These are phyloP conservation scores for Mythimna ferrago DNA, from an alignment of 2,888 invertebrate genomes.

Conservation along the genomic window DNA sequence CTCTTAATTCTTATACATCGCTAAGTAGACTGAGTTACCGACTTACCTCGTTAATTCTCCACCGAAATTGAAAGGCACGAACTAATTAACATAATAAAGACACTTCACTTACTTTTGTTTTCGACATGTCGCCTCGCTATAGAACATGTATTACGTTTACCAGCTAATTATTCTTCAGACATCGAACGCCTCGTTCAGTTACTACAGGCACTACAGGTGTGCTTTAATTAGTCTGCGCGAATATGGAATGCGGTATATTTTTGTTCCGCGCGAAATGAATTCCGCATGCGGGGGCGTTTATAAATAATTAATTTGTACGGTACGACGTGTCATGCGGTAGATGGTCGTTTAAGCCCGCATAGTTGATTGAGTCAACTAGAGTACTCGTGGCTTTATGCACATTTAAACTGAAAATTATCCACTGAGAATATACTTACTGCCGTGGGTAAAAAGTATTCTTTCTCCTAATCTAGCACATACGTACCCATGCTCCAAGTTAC, in stretches of 20 bases:
- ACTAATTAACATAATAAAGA: slow-evolving; percentile 77
- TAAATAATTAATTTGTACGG: neutral
- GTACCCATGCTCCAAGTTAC: neutral
- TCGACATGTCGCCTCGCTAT: slow-evolving; percentile 54
- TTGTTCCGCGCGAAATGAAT: neutral
- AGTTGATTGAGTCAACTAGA: neutral
- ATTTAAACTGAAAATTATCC: neutral
- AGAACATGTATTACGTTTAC: slow-evolving; percentile 30
- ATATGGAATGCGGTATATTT: neutral
- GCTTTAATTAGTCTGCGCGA: slow-evolving; percentile 2
- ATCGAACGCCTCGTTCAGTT: slow-evolving; percentile 7
- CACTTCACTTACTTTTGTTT: slow-evolving; percentile 67
- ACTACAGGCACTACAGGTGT: neutral
- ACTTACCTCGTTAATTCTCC: slow-evolving; percentile 72
- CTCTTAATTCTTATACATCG: slow-evolving; percentile 27
- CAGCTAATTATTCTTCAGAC: slow-evolving; percentile 39
- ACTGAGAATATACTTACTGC: neutral
- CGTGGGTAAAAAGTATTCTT: neutral
- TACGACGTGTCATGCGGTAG: neutral
- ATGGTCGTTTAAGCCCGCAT: neutral
- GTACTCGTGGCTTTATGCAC: neutral
- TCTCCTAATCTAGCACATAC: neutral
- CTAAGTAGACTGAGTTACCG: slow-evolving; percentile 56
- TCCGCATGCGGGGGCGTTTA: neutral
- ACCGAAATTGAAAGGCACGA: slow-evolving; percentile 77